Conservation (phyloP, 2,888 invertebrate species). For the Scaptodrosophila latifasciaeformis region DNA sequence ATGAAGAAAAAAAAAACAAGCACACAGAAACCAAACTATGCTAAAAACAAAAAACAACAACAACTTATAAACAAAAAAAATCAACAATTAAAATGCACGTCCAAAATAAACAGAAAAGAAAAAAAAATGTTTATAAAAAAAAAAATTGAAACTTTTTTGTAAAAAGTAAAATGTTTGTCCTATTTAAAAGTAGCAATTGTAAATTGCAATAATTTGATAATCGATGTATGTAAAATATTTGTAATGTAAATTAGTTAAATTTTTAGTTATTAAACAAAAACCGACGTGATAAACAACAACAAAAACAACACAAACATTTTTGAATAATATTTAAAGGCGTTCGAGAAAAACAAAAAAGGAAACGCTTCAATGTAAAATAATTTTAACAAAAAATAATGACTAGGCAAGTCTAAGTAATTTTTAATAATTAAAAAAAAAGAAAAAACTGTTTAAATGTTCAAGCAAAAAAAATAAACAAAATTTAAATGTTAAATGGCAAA, state of each 20-base stretch:
- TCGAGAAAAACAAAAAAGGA: slow-evolving; percentile 37
- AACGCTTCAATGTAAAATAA: slow-evolving; percentile 47
- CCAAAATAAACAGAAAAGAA: slow-evolving; percentile 37
- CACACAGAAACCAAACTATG: slow-evolving; percentile 44
- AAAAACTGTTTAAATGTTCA: slow-evolving; percentile 22
- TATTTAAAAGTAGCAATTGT: slow-evolving; percentile 58
- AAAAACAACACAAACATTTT: slow-evolving; percentile 31
- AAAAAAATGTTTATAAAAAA: slow-evolving; percentile 21
- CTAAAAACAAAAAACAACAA: slow-evolving; percentile 29
- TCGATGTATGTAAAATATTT: slow-evolving; percentile 19
- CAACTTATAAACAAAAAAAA: slow-evolving; percentile 41
- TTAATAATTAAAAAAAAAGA: slow-evolving; percentile 33
- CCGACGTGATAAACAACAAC: slow-evolving; percentile 58
- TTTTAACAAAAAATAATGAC: slow-evolving; percentile 14
- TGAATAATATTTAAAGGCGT: no score
- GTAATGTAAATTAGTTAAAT: slow-evolving; percentile 63
- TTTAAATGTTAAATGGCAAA: slow-evolving; percentile 60
- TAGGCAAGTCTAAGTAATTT: slow-evolving; percentile 56
- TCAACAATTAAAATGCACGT: slow-evolving; percentile 52
- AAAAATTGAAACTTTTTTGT: slow-evolving; percentile 34
- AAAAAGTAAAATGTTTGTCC: slow-evolving; percentile 46
- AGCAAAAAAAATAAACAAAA: slow-evolving; percentile 24
- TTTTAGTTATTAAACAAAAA: slow-evolving; percentile 60
- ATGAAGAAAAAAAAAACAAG: slow-evolving; percentile 28
- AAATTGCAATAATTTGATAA: slow-evolving; percentile 58